phyloP scores from a whole-genome alignment of 2,888 invertebrate genomes.

The Chloroclystis v-ata region DNA sequence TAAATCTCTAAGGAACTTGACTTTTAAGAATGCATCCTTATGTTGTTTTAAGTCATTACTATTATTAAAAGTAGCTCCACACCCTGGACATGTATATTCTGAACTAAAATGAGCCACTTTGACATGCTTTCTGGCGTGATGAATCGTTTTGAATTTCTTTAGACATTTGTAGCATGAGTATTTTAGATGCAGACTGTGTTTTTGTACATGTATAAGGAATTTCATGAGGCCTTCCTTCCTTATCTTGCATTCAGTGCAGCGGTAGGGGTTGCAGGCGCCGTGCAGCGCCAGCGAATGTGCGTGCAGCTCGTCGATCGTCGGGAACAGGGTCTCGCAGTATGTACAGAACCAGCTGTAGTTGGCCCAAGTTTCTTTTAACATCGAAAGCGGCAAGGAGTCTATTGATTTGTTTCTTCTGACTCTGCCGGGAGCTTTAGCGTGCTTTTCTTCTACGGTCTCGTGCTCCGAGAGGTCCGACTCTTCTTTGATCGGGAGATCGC shows the following conservation, averaged over 20 bases:
- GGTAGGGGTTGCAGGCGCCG: conserved; percentile 78
- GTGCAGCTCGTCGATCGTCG: conserved; percentile 57
- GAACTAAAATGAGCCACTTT: conserved; percentile 33
- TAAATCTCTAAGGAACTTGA: conserved; percentile 32
- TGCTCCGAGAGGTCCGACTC: background rate
- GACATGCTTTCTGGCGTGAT: conserved; percentile 37
- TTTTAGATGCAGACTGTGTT: conserved; percentile 79
- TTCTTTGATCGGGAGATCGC: conserved; percentile 3
- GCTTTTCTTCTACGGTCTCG: background rate
- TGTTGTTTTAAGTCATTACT: conserved; percentile 44
- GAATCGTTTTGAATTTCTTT: conserved; percentile 35
- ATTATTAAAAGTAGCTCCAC: conserved; percentile 43
- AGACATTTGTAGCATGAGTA: conserved; percentile 58
- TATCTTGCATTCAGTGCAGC: conserved; percentile 79
- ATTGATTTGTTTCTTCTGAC: conserved; percentile 11
- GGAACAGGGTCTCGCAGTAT: conserved; percentile 51
- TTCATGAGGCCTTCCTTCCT: conserved; percentile 46
- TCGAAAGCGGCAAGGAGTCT: conserved; percentile 39
- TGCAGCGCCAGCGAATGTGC: conserved; percentile 79
- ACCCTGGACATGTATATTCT: conserved; percentile 47
- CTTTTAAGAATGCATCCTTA: conserved; percentile 36
- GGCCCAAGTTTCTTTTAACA: conserved; percentile 51
- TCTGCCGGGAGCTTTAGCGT: conserved; percentile 6
- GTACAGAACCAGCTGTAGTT: conserved; percentile 57
- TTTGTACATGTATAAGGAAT: conserved; percentile 73